Conservation (phyloP, 2,888 invertebrate species). For the Pyrgus malvae region DNA sequence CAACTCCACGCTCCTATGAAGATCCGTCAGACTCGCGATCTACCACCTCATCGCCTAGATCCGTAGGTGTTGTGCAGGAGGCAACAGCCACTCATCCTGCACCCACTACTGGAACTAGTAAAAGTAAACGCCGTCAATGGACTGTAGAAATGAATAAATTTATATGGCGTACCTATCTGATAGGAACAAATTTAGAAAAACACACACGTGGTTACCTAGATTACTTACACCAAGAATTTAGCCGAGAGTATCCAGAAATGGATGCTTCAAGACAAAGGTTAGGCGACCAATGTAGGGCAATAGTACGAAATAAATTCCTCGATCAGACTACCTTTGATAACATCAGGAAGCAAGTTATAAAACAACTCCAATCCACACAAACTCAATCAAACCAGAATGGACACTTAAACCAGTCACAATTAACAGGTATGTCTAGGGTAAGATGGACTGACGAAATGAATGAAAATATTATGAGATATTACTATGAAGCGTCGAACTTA, state of each 20-base stretch:
- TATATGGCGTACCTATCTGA: background rate
- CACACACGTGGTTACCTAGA: background rate
- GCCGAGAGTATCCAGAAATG: background rate
- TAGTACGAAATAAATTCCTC: no score
- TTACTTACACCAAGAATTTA: background rate
- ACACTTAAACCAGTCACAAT: no score
- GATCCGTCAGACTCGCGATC: background rate
- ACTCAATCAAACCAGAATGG: no score
- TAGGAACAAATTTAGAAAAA: background rate
- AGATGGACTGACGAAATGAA: no score
- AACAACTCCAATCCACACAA: no score
- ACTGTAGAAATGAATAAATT: background rate
- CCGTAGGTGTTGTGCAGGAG: background rate
- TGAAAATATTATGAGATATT: no score
- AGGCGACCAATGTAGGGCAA: background rate
- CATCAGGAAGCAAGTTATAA: no score
- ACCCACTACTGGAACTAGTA: background rate
- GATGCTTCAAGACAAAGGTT: background rate
- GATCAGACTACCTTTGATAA: no score
- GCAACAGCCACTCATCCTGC: background rate
- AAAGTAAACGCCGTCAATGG: background rate
- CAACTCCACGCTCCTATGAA: no score
- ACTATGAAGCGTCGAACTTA: no score
- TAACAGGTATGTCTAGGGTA: no score
- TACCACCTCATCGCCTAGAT: background rate